These are phyloP conservation scores for Leguminivora glycinivorella DNA, from an alignment of 1,140 invertebrate genomes.

Conservation along the genomic window DNA sequence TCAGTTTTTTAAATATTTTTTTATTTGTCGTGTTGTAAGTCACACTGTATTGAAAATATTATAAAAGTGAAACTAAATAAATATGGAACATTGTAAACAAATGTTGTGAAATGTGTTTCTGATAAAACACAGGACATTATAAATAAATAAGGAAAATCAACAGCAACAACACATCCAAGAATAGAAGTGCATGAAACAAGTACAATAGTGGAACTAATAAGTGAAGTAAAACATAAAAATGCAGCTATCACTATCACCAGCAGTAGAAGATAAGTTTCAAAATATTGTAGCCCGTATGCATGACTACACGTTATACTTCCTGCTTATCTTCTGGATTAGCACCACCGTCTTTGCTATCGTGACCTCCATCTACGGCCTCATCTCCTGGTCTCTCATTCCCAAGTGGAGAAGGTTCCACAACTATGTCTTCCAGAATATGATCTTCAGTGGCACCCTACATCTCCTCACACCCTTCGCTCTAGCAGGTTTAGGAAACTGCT, in stretches of 20 bases:
- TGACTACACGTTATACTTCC: background rate
- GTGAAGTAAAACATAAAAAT: background rate
- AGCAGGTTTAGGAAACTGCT: constrained; percentile 13
- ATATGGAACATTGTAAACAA: background rate
- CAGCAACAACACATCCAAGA: background rate
- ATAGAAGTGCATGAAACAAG: background rate
- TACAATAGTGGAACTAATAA: background rate
- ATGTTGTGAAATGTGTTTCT: background rate
- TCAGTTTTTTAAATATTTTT: background rate
- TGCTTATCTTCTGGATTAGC: constrained; percentile 5
- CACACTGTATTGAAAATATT: background rate
- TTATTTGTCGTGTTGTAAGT: background rate
- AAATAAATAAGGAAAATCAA: background rate
- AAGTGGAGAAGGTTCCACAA: constrained; percentile 20
- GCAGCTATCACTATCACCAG: constrained; percentile 13
- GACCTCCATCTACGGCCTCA: background rate
- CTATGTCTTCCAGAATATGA: constrained; percentile 23
- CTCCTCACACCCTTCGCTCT: constrained; percentile 12
- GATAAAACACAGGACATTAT: background rate
- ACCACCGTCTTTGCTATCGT: background rate
- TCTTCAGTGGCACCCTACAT: constrained; percentile 3
- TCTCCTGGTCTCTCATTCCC: constrained; percentile 2
- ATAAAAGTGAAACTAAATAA: background rate
- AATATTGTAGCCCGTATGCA: background rate
- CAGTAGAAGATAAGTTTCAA: constrained; percentile 15